Evolutionary conservation across 2,888 invertebrate genomes (phyloP).

Genomic region (Tanytarsus gracilentus): DNA sequence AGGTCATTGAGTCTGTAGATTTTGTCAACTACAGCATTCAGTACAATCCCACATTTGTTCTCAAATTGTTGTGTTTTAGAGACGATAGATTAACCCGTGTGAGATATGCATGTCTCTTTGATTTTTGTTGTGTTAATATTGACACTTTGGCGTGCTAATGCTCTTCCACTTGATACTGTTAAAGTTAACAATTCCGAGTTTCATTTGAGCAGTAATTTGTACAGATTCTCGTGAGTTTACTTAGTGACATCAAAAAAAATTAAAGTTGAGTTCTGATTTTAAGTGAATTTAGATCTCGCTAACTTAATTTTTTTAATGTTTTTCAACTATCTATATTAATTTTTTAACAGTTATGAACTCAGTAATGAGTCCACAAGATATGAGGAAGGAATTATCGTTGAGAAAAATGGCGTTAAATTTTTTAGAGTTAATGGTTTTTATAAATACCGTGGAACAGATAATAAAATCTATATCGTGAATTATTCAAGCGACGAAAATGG

Average conservation of each 20-base stretch:
- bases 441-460: neutral
- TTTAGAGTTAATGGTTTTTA: neutral
- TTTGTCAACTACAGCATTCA: too few species aligned
- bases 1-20: too few species aligned
- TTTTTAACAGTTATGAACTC: neutral
- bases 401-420: neutral
- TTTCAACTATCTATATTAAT: too few species aligned
- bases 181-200: too few species aligned
- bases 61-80: too few species aligned
- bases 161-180: too few species aligned
- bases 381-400: neutral
- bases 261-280: neutral
- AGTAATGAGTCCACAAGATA: neutral
- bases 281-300: neutral
- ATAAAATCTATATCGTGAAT: neutral
- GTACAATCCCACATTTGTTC: too few species aligned
- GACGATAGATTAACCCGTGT: too few species aligned
- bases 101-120: too few species aligned
- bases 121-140: too few species aligned
- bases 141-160: too few species aligned
- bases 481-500: neutral
- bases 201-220: neutral
- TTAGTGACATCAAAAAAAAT: too few species aligned
- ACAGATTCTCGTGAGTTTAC: neutral
- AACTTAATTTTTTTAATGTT: neutral